phyloP scores from a whole-genome alignment of 2,888 invertebrate species.

The Drosophila sordidula region DNA sequence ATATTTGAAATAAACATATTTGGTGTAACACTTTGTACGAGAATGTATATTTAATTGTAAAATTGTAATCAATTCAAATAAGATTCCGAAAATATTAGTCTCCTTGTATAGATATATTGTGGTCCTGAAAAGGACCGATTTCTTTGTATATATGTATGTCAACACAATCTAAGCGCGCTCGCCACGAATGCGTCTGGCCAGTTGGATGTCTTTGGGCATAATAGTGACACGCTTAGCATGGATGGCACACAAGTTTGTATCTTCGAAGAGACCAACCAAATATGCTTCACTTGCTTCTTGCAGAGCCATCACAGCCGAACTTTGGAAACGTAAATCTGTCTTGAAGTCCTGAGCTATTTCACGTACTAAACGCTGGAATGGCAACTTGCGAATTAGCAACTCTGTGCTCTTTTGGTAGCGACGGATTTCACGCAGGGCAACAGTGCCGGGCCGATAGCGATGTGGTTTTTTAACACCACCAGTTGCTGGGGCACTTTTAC shows the following conservation, averaged over 20 bases:
- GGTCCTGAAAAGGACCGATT: constrained; percentile 55
- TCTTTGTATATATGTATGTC: constrained; percentile 1
- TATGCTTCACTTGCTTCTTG: constrained; percentile 30
- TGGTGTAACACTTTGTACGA: no score
- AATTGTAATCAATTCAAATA: no score
- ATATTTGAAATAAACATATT: no score
- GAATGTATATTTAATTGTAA: not conserved
- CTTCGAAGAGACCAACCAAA: constrained; percentile 7
- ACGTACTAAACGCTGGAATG: constrained; percentile 16
- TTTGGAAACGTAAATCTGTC: constrained; percentile 21
- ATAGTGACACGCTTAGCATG: constrained; percentile 98
- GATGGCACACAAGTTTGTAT: constrained; percentile 88
- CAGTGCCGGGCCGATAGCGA: not conserved
- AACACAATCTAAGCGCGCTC: constrained; percentile 92
- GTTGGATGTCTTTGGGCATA: constrained; percentile 98
- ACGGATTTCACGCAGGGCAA: constrained; percentile 20
- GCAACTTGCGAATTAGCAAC: constrained; percentile 19
- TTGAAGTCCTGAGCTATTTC: constrained; percentile 22
- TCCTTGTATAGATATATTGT: constrained; percentile 21
- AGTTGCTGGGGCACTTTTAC: constrained; percentile 13
- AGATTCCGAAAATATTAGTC: constrained; percentile 18
- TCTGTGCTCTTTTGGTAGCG: constrained; percentile 18
- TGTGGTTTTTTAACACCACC: constrained; percentile 8
- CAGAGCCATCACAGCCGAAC: constrained; percentile 20
- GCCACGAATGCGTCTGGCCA: constrained; percentile 97